Conservation (phyloP, 2,797 vertebrate species). For the Masticophis lateralis region DNA sequence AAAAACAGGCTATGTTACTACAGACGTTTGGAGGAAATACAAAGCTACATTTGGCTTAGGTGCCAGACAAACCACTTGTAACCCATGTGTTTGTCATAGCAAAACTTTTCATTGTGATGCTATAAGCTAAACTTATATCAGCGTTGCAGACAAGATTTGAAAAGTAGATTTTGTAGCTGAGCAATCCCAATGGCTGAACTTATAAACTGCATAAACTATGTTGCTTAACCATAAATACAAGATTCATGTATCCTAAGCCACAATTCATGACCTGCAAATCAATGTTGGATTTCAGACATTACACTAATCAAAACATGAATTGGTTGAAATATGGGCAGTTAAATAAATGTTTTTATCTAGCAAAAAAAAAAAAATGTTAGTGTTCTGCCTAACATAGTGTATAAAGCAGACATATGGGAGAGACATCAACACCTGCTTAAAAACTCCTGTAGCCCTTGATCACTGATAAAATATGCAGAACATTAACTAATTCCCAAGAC, state of each 20-base stretch:
- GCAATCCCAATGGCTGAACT: background rate
- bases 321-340: background rate
- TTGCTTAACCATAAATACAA: background rate
- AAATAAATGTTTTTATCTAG: background rate
- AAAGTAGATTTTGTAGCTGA: background rate
- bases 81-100: background rate
- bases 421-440: background rate
- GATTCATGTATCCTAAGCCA: background rate
- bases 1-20: background rate
- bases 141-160: background rate
- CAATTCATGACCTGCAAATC: background rate
- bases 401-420: background rate
- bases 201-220: background rate
- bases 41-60: background rate
- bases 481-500: background rate
- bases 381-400: background rate
- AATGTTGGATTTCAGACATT: background rate
- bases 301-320: background rate
- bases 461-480: fast-evolving
- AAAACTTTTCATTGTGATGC: background rate
- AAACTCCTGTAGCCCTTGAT: background rate
- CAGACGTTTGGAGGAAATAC: background rate
- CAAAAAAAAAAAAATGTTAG: background rate
- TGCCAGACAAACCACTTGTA: background rate
- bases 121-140: background rate